These are phyloP conservation scores for Pristis pectinata DNA, from an alignment of 2,797 vertebrate species.

Conservation along the genomic window DNA sequence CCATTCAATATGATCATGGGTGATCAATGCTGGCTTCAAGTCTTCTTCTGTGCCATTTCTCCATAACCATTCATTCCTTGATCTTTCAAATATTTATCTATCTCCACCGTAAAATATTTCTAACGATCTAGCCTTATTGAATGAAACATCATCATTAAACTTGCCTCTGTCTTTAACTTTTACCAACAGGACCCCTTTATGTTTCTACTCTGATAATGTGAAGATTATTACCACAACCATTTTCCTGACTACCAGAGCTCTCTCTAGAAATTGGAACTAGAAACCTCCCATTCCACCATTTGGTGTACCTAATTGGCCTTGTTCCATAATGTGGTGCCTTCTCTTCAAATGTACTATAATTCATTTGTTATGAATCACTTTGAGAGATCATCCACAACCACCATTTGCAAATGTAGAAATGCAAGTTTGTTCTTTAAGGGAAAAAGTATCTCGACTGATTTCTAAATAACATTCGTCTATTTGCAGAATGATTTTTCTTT, in stretches of 20 bases:
- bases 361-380: not conserved
- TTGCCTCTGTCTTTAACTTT: not conserved
- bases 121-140: too few relatives aligned
- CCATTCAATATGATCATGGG: too few relatives aligned
- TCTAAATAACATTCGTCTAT: not conserved
- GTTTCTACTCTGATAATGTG: not conserved
- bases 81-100: too few relatives aligned
- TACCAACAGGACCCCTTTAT: not conserved
- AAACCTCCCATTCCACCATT: not conserved
- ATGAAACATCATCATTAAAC: too few relatives aligned
- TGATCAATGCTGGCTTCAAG: too few relatives aligned
- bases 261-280: not conserved
- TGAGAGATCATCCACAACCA: not conserved
- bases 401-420: too few relatives aligned
- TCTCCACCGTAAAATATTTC: too few relatives aligned
- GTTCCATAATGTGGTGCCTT: not conserved
- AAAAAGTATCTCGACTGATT: not conserved
- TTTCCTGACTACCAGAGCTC: not conserved
- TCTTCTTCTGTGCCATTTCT: too few relatives aligned
- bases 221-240: not conserved
- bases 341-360: too few relatives aligned
- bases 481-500: not conserved
- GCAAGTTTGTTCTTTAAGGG: not conserved
- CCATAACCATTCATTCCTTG: too few relatives aligned
- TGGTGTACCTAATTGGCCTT: not conserved